Conservation (phyloP, 2,113 vertebrate species). For the Brevimyrus niger region DNA sequence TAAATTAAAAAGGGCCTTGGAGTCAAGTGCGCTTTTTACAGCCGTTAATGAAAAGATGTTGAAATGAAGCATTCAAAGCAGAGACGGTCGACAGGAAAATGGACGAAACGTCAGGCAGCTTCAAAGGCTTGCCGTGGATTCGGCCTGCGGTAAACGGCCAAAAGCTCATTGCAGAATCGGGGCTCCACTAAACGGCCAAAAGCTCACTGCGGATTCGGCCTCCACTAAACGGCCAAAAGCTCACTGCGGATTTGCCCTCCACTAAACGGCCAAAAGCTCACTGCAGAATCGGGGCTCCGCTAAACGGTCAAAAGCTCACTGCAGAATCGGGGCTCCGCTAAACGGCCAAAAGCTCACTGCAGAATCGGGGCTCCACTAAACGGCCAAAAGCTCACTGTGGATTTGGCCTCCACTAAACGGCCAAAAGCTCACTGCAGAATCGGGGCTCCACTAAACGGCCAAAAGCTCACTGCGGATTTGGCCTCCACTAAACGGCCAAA, state of each 20-base stretch:
- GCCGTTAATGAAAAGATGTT: background rate
- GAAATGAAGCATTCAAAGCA: background rate
- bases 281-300: too few species aligned
- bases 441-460: background rate
- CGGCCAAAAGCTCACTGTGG: background rate
- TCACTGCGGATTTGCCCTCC: background rate
- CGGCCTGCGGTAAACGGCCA: too few species aligned
- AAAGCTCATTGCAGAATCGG: background rate
- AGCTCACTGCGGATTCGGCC: background rate
- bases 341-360: background rate
- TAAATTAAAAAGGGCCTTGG: constrained; percentile 8
- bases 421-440: background rate
- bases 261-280: background rate
- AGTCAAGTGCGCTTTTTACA: background rate
- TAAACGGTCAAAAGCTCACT: background rate
- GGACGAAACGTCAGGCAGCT: background rate
- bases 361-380: background rate
- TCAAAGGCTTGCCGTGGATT: background rate
- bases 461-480: background rate
- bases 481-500: background rate
- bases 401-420: background rate
- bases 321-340: background rate
- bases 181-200: background rate
- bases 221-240: background rate
- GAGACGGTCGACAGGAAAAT: background rate